Conservation (phyloP, 2,888 invertebrate species). For the Drosophila buzzatii region DNA sequence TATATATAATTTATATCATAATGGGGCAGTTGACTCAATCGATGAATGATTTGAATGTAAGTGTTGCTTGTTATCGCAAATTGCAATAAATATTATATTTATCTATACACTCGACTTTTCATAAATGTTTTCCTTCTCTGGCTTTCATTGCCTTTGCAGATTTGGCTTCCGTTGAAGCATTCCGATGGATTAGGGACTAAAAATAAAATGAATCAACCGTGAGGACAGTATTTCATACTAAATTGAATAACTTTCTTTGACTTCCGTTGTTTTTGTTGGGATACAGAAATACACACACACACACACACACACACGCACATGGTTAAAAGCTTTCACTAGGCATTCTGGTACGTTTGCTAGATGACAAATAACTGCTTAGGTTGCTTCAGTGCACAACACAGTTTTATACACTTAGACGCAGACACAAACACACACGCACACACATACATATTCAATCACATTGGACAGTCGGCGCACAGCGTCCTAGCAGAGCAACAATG, state of each 20-base stretch:
- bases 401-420: conserved; percentile 25
- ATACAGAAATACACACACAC: conserved; percentile 10
- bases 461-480: conserved; percentile 29
- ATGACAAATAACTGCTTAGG: conserved; percentile 71
- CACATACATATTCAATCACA: conserved; percentile 9
- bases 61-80: neutral
- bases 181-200: neutral
- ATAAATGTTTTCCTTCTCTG: neutral
- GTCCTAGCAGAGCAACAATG: conserved; percentile 60
- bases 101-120: neutral
- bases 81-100: neutral
- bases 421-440: conserved; percentile 8
- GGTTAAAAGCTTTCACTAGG: conserved; percentile 46
- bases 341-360: conserved; percentile 57
- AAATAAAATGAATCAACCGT: conserved; percentile 2
- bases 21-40: neutral
- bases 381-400: conserved; percentile 26
- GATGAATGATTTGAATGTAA: neutral
- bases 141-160: neutral
- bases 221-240: conserved; percentile 39
- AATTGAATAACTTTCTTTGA: conserved; percentile 74
- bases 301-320: conserved; percentile 14
- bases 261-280: conserved; percentile 64
- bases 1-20: too few relatives aligned
- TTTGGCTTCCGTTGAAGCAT: neutral